Evolutionary conservation across 2,113 vertebrate genomes (phyloP).

Genomic region (Craseonycteris thonglongyai): DNA sequence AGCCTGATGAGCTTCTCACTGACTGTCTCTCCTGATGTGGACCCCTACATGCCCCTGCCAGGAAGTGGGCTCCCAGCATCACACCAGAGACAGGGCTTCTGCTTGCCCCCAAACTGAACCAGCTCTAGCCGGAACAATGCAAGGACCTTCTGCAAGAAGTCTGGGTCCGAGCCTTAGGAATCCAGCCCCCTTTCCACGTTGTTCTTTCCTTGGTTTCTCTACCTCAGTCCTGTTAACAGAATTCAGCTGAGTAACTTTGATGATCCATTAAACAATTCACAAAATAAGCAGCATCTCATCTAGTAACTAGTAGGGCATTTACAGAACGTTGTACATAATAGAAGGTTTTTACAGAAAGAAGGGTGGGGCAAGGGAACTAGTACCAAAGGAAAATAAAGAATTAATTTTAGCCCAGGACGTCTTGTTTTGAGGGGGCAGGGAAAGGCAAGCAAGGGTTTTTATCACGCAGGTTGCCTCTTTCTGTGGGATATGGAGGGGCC

Average conservation of each 20-base stretch:
- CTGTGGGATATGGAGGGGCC: not conserved
- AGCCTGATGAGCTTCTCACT: not conserved
- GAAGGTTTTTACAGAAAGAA: not conserved
- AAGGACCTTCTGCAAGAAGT: not conserved
- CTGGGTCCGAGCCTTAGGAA: not conserved
- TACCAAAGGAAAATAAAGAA: not conserved
- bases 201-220: not conserved
- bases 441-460: not conserved
- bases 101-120: not conserved
- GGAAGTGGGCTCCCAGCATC: not conserved
- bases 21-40: not conserved
- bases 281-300: not conserved
- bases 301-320: not conserved
- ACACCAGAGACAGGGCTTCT: not conserved
- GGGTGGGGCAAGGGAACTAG: not conserved
- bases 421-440: not conserved
- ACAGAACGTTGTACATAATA: not conserved
- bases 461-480: not conserved
- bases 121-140: not conserved
- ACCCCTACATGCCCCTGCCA: not conserved
- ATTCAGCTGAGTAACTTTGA: not conserved
- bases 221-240: not conserved
- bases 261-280: not conserved
- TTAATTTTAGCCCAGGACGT: not conserved
- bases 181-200: not conserved